phyloP scores from a whole-genome alignment of 1,140 invertebrate genomes.

The Dreissena rostriformis region DNA sequence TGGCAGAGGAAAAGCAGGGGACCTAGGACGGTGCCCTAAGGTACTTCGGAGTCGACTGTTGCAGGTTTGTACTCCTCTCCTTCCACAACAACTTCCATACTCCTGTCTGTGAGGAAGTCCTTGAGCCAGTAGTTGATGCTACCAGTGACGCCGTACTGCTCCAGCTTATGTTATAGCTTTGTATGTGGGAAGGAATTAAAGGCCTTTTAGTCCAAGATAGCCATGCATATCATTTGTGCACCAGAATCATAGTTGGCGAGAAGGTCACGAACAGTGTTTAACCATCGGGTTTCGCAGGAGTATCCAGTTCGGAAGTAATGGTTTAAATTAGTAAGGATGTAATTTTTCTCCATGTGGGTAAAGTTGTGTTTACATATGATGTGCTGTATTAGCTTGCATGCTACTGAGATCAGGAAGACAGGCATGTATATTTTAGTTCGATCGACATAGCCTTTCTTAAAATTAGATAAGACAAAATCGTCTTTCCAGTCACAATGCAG shows the following conservation, averaged over 20 bases:
- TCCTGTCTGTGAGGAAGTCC: constrained; percentile 9
- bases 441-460: constrained; percentile 14
- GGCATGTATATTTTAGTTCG: constrained; percentile 18
- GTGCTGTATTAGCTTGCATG: constrained; percentile 15
- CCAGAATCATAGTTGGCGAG: constrained; percentile 8
- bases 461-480: constrained; percentile 7
- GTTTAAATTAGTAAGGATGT: constrained; percentile 26
- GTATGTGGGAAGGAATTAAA: constrained; percentile 32
- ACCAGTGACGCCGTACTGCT: neutral
- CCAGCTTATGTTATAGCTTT: constrained; percentile 30
- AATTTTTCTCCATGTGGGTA: constrained; percentile 13
- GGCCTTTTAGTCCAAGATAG: constrained; percentile 39
- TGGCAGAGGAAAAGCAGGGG: constrained; percentile 33
- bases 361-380: constrained; percentile 6
- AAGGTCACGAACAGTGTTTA: constrained; percentile 34
- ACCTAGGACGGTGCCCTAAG: neutral
- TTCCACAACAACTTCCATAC: neutral
- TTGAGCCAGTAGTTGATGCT: neutral
- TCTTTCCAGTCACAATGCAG: constrained; percentile 18
- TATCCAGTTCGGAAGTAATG: constrained; percentile 28
- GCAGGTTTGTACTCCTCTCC: neutral
- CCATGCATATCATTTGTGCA: constrained; percentile 26
- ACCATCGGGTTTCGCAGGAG: constrained; percentile 50
- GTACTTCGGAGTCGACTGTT: neutral
- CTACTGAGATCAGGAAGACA: neutral